Base-by-base conservation (phyloP, 2,113 vertebrate genomes). In the Trogon melanurus region DNA sequence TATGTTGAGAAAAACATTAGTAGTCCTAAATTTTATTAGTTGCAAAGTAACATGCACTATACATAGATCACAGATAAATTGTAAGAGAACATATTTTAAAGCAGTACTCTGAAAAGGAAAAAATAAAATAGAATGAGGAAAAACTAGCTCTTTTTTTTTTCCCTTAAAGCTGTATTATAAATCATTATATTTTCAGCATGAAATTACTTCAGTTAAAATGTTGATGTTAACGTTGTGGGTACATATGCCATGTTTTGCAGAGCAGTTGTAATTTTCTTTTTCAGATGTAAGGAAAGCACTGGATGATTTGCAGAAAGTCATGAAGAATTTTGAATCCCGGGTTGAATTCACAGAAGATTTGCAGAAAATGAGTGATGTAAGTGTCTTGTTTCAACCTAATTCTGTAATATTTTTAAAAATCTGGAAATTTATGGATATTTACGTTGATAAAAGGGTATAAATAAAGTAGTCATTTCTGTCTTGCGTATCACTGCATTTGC, bases 271-370 rank as follows among this genome's bases (percentile, higher is more conserved):
- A 94, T 97, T 71, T 96, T 96, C 96, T 95, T 76, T 98, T 97
- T 97, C 97, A 99, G 99, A 99, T 97, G 99, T 99, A 74, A 98
- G 98, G 96, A 98, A 98, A 95, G 98, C 98, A 94, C 93, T 99
- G 75, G 98, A 99, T 71, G 99, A 98, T 95, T 98, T 99, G 57
- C 96, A 98, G 71, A 99, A 99, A 98, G 98, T 98, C 48, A 97
- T 98, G 98, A 99, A 99, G 96, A 99, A 98, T 98, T 99, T 99
- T 98, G 98, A 99, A 96, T 98, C 99, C 88, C 98, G 98, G 98
- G 98, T 97, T 64, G 98, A 98, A 91, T 98, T 98, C 87, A 97
- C 98, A 44, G 98, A 98, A 97, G 98, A 98, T 97, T 97, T 98
- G 95, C 97, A 98, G 96, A 99, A 98, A 97, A 98, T 98, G 98